Percentiles rank a stretch among this genome's conserved stretches.
Evolutionary conservation across 2,888 invertebrate species (phyloP).

Genomic region (Drosophila infuscata): DNA sequence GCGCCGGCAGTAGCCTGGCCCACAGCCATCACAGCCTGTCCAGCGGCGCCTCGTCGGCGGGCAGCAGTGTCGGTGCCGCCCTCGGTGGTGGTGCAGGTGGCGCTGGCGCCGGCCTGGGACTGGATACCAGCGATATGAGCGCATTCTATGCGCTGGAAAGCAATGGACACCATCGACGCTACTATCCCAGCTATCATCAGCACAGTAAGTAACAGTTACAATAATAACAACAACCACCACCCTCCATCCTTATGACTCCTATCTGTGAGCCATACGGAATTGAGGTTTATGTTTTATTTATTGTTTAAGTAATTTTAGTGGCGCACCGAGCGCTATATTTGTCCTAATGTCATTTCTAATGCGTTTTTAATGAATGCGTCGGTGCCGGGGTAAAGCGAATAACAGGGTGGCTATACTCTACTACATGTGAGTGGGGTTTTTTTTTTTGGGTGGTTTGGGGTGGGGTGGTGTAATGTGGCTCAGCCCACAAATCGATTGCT

Average conservation of each 20-base stretch:
- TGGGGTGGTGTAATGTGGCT: background rate
- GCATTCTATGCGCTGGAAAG: slow-evolving; percentile 85
- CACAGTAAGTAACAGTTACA: slow-evolving; percentile 82
- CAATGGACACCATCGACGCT: slow-evolving; percentile 85
- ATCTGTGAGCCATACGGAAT: background rate
- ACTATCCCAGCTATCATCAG: slow-evolving; percentile 85
- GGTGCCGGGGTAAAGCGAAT: slow-evolving; percentile 10
- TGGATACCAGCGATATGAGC: slow-evolving; percentile 85
- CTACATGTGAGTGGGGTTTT: slow-evolving; percentile 9
- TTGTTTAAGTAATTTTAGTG: slow-evolving; percentile 71
- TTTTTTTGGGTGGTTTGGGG: background rate
- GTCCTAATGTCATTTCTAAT: slow-evolving; percentile 81
- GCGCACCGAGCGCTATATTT: slow-evolving; percentile 64
- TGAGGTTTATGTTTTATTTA: slow-evolving; percentile 58
- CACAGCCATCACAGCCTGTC: slow-evolving; percentile 83
- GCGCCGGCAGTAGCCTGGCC: slow-evolving; percentile 80
- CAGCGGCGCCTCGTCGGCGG: slow-evolving; percentile 82
- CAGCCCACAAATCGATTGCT: slow-evolving; percentile 80
- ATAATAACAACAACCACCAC: background rate
- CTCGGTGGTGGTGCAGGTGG: slow-evolving; percentile 76
- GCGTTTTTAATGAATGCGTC: slow-evolving; percentile 80
- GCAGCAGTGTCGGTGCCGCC: slow-evolving; percentile 80
- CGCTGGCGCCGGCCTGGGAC: slow-evolving; percentile 76
- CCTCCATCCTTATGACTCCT: background rate
- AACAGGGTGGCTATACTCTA: background rate